Conservation (phyloP, 2,888 invertebrate genomes). For the Apamea epomidion region DNA sequence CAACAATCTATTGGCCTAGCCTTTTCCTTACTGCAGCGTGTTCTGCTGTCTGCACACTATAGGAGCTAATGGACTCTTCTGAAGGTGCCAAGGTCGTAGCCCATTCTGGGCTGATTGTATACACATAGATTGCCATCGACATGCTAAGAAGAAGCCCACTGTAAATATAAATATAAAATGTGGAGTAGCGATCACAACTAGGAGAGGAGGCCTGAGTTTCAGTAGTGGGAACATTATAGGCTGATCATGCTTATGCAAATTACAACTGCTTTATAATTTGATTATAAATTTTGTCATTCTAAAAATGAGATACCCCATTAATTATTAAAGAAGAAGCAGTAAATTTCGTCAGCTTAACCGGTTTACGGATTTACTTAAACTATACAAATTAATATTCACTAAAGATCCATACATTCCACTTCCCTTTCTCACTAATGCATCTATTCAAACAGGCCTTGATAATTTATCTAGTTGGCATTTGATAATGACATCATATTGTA, state of each 20-base stretch:
- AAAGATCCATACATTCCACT: not conserved
- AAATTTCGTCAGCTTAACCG: not conserved
- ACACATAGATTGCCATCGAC: not conserved
- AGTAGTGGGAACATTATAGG: no score
- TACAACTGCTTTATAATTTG: not conserved
- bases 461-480: conserved; percentile 17
- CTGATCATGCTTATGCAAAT: no score
- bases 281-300: no score
- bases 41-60: not conserved
- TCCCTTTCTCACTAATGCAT: not conserved
- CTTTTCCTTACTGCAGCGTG: no score
- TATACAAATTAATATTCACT: not conserved
- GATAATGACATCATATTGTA: conserved; percentile 40
- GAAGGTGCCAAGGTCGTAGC: not conserved
- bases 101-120: not conserved
- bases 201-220: no score
- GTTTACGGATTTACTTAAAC: not conserved
- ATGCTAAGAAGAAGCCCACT: not conserved
- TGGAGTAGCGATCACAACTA: no score
- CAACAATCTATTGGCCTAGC: no score
- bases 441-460: not conserved
- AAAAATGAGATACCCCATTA: not conserved
- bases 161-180: not conserved
- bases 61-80: not conserved
- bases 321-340: not conserved